These are phyloP conservation scores for Coenobita brevimanus DNA, from an alignment of 1,140 invertebrate species.

Conservation along the genomic window DNA sequence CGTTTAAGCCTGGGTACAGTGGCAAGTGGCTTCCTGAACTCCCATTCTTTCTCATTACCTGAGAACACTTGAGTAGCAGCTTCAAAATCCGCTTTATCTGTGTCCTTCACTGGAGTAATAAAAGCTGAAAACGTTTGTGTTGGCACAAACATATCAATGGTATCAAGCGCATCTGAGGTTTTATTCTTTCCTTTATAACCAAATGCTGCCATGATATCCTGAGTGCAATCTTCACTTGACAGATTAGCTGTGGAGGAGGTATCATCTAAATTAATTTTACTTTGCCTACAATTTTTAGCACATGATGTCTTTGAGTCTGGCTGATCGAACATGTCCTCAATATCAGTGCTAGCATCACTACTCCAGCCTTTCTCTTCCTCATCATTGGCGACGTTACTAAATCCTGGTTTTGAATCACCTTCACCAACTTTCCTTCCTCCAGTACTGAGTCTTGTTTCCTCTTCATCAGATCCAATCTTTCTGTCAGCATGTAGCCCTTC, in stretches of 20 bases:
- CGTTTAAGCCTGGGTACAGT: slow-evolving; percentile 22
- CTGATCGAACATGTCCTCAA: slow-evolving; percentile 15
- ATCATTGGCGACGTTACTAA: too few relatives aligned
- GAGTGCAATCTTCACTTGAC: not conserved
- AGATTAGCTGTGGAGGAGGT: not conserved
- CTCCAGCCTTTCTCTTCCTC: not conserved
- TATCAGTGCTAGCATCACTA: slow-evolving; percentile 1
- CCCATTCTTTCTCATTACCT: slow-evolving; percentile 6
- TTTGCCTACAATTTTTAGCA: too few relatives aligned
- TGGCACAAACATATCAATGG: not conserved
- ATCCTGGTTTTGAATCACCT: too few relatives aligned
- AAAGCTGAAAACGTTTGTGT: slow-evolving; percentile 8
- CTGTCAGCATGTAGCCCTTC: too few relatives aligned
- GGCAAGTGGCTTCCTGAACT: slow-evolving; percentile 52
- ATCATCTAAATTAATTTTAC: not conserved
- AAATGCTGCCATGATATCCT: slow-evolving; percentile 44
- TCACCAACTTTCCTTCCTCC: too few relatives aligned
- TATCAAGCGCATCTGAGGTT: not conserved
- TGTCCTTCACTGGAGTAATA: not conserved
- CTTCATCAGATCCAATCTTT: too few relatives aligned
- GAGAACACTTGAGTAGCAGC: slow-evolving; percentile 39
- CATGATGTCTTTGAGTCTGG: too few relatives aligned
- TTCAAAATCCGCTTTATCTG: slow-evolving; percentile 14
- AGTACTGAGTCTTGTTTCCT: too few relatives aligned
- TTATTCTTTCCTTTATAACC: not conserved